Percentiles rank a stretch among this genome's conserved stretches.
Conservation (phyloP, 92 coral and sea anemone genomes). For the Zoanthus sociatus region DNA sequence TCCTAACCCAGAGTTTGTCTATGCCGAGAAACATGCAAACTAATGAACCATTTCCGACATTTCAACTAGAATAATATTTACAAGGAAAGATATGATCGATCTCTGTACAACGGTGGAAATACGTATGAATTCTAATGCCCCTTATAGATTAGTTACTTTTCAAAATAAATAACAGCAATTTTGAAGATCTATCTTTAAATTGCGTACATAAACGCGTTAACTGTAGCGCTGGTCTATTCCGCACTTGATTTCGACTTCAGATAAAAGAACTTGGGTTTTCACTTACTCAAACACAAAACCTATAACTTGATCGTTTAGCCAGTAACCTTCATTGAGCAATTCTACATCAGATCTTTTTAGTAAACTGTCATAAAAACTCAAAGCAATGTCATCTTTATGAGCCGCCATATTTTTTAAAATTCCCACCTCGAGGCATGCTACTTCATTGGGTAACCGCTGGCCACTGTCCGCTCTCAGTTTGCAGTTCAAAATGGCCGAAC, state of each 20-base stretch:
- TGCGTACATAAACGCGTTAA: no score
- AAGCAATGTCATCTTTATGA: constrained; percentile 64
- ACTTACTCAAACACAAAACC: constrained; percentile 97
- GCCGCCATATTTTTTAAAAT: constrained; percentile 71
- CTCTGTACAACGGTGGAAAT: no score
- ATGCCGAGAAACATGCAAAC: no score
- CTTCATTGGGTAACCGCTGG: constrained; percentile 60
- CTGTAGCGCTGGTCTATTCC: background rate
- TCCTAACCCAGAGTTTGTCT: no score
- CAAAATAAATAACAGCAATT: no score
- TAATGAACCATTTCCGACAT: no score
- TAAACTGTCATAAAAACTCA: constrained; percentile 94
- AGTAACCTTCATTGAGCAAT: constrained; percentile 84
- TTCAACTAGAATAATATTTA: no score
- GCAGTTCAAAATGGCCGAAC: constrained; percentile 58
- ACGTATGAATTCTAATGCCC: no score
- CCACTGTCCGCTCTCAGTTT: constrained; percentile 22
- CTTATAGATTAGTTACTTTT: no score
- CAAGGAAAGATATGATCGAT: no score
- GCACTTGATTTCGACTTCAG: background rate
- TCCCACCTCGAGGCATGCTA: constrained; percentile 40
- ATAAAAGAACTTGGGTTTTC: background rate
- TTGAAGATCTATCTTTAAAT: no score
- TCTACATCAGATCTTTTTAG: constrained; percentile 84
- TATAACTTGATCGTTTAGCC: constrained; percentile 93